Percentiles rank a stretch among this genome's conserved stretches.
Evolutionary conservation across 2,797 vertebrate species (phyloP).

Genomic region (Coranthus polyacanthus): DNA sequence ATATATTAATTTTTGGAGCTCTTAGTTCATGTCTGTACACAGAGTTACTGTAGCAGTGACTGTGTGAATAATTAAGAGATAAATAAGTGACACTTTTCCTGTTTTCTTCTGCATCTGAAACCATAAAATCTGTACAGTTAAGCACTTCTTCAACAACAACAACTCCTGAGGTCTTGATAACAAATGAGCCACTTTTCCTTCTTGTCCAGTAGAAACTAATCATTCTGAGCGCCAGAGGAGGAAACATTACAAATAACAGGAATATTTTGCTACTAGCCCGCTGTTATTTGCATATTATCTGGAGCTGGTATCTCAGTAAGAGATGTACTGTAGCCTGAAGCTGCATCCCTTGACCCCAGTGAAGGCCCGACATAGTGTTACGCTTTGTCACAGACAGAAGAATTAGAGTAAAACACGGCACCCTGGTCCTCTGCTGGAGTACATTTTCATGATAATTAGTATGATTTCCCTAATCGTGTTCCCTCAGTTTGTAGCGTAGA

Average conservation of each 20-base stretch:
- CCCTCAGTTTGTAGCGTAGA: not conserved
- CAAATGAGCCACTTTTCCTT: conserved; percentile 3
- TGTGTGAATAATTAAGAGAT: conserved; percentile 1
- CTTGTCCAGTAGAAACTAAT: conserved; percentile 21
- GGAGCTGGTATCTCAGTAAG: conserved; percentile 28
- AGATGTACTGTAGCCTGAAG: conserved; percentile 11
- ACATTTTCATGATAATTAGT: conserved; percentile 32
- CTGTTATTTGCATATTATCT: conserved; percentile 41
- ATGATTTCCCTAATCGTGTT: conserved; percentile 38
- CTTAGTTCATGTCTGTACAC: no score
- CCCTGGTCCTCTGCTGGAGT: conserved; percentile 11
- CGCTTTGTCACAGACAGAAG: conserved; percentile 41
- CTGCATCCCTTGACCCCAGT: conserved; percentile 28
- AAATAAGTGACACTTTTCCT: not conserved
- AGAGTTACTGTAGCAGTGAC: no score
- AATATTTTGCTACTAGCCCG: conserved; percentile 1
- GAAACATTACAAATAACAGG: conserved; percentile 8
- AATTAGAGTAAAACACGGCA: conserved; percentile 41
- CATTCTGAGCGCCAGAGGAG: conserved; percentile 2
- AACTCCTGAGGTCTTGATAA: conserved; percentile 16
- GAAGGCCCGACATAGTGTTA: conserved; percentile 25
- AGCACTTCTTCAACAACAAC: not conserved
- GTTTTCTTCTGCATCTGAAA: conserved; percentile 6
- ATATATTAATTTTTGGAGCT: no score
- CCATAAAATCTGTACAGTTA: conserved; percentile 13